Base-by-base conservation (phyloP, 2,113 vertebrate genomes). In the Gorsachius goisagi region DNA sequence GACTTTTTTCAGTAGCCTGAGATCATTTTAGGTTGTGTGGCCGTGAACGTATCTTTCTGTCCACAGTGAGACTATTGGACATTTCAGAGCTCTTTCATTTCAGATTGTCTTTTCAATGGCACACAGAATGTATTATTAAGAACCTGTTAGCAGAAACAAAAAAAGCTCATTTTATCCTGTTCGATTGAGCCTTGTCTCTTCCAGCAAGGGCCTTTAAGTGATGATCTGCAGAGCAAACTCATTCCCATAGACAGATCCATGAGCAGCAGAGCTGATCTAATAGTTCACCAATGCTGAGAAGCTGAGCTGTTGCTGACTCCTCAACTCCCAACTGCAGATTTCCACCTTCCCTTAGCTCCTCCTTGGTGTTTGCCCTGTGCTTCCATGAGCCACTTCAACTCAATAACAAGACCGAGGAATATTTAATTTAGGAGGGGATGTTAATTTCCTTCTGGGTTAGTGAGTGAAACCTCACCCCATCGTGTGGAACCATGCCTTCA, bases 111-210 rank as follows among this genome's bases (percentile, higher is more conserved):
- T 41, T 94, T 90, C 67, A 63, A 17, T 27, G 26, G 33, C 39
- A 55, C 59, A 44, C 39, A 33, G 64, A 59, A 35, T 74, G 13
- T 62, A 90, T 85, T 89, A 73, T 69, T 88, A 89, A 71, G 37
- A 90, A 39, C 19, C 78, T 96, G 77, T 95, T 95, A 95, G 58
- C 79, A 67, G 13, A 84, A 85, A 73, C 45, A 74, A 96, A 97
- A 84, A 55, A n/a, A 73, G 28, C 62, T 90, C 87, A 47, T 89
- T 95, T 97, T 72, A 88, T 69, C 85, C 41, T 58, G 19, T 88
- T 94, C 41, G 30, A 66, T 52, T 59, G 72, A 93, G 24, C 64
- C 66, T 95, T 92, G 41, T 93, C 83, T 97, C 74, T 97, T 97
- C 90, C 63, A 87, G 85, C 95, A 50, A 49, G 66, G 78, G 82